Percentiles rank a stretch among this genome's conserved stretches.
Evolutionary conservation across 1,140 invertebrate genomes (phyloP).

Genomic region (Achatina immaculata): DNA sequence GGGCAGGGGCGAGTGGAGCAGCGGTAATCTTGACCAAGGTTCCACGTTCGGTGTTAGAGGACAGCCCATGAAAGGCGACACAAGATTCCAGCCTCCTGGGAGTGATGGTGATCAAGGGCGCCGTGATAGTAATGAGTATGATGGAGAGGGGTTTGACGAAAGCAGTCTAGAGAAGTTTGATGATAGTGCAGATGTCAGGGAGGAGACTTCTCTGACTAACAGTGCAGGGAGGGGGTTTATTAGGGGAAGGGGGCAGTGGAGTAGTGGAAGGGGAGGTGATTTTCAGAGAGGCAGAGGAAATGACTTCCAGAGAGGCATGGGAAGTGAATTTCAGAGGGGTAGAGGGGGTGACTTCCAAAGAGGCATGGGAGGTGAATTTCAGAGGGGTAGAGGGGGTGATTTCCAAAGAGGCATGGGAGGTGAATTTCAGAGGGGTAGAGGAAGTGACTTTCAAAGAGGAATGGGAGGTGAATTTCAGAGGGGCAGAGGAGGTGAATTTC

Average conservation of each 20-base stretch:
- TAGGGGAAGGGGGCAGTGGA: constrained; percentile 9
- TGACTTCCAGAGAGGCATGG: neutral
- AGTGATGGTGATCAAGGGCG: neutral
- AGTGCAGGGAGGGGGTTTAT: neutral
- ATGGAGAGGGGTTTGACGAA: neutral
- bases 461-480: constrained; percentile 37
- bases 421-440: neutral
- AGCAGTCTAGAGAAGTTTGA: neutral
- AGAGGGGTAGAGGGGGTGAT: neutral
- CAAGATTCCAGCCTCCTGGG: constrained; percentile 7
- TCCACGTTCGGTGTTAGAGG: neutral
- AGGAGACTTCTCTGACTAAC: neutral
- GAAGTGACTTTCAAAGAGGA: constrained; percentile 1
- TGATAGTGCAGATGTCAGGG: neutral
- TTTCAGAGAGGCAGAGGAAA: constrained; percentile 28
- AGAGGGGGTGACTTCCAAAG: constrained; percentile 23
- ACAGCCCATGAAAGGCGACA: constrained; percentile 18
- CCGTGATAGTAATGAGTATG: neutral
- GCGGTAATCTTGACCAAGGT: neutral
- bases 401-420: neutral
- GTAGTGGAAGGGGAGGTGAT: constrained; percentile 12
- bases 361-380: constrained; percentile 16
- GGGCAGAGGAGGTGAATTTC: constrained; percentile 26
- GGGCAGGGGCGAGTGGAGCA: constrained; percentile 11
- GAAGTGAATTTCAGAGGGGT: constrained; percentile 34